Base-by-base conservation (phyloP, 2,113 vertebrate genomes). In the Centropus unirufus region DNA sequence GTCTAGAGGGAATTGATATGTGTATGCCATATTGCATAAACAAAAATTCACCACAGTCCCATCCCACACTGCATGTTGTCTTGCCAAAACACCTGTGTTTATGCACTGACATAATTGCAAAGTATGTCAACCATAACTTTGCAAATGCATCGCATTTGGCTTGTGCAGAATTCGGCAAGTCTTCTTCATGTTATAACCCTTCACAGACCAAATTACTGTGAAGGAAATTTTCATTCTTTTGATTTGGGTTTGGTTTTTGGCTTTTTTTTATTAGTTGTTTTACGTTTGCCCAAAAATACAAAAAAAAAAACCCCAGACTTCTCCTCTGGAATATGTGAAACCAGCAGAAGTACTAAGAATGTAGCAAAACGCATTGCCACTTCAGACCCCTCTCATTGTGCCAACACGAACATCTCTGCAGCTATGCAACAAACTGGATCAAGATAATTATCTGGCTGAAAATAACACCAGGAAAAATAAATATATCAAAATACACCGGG, bases 1-100 rank as follows among this genome's bases (percentile, higher is more conserved):
- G 87, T 70, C 61, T 83, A 83, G 44, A 86, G 34, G 36, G 55
- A 84, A 63, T 55, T 87, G 70, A 77, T 88, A 90, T 4, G 67
- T 58, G 69, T 34, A 40, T 12, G 8, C 23, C 26, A 19, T 51
- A 84, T 46, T 59, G 36, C 7, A 3, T 30, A 78, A 85, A 83
- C 83, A 84, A 73, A 83, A 73, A 62, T 49, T 64, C 90, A 95
- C 47, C 83, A 68, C 54, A 90, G 69, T 63, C 46, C 47, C 39
- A 83, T 61, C 79, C 54, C 62, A 92, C 66, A 64, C 49, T 6
- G 6, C 21, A 54, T 61, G 54, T 1, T 4, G 1, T 34, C 80
- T 68, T 84, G 79, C 88, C 73, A 62, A 95, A 95, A 89, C 95
- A 97, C 88, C 95, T 96, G 90, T 90, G 86, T 93, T 97, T 90